Conservation (phyloP, 2,797 vertebrate species). For the Halcyon badia region DNA sequence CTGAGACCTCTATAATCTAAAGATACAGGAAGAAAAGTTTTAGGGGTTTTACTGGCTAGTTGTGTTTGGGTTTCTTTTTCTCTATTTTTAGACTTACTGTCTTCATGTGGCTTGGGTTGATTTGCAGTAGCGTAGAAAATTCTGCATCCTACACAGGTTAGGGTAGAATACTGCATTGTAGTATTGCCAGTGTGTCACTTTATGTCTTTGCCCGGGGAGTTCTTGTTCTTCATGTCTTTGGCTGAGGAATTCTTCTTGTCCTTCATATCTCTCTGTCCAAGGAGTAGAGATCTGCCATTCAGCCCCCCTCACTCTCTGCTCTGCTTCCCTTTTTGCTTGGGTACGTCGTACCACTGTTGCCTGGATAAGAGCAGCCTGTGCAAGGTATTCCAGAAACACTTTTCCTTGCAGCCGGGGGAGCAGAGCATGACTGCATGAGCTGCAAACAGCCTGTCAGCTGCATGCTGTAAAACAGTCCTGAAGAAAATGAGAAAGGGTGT, state of each 20-base stretch:
- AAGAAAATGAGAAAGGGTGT: background rate
- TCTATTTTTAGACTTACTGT: background rate
- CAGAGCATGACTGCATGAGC: background rate
- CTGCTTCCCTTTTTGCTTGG: background rate
- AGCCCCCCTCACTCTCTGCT: background rate
- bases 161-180: background rate
- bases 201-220: background rate
- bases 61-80: background rate
- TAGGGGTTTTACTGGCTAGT: background rate
- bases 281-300: background rate
- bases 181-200: background rate
- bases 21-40: background rate
- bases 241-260: background rate
- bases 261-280: background rate
- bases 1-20: background rate
- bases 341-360: background rate
- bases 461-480: background rate
- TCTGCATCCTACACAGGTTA: background rate
- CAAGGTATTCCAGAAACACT: background rate
- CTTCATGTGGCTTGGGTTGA: background rate
- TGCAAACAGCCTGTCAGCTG: background rate
- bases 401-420: background rate
- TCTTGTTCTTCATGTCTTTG: background rate
- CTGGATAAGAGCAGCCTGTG: background rate
- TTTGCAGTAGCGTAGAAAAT: background rate